Conservation (phyloP, 2,797 vertebrate species). For the Catamblyrhynchus diadema region DNA sequence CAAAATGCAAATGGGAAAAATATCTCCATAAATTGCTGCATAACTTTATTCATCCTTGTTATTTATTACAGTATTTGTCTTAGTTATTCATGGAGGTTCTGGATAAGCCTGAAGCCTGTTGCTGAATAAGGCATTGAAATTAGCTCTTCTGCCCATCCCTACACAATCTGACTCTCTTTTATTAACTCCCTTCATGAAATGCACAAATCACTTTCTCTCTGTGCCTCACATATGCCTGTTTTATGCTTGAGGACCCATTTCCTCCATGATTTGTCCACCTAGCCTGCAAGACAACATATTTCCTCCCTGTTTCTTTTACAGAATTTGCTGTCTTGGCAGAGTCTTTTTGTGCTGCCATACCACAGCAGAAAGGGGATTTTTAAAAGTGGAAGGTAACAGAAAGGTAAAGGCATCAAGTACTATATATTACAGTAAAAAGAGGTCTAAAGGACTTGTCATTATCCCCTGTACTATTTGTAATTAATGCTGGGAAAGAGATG, state of each 20-base stretch:
- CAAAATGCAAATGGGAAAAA: slow-evolving; percentile 16
- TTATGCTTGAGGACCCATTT: background rate
- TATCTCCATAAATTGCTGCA: background rate
- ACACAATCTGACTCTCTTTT: background rate
- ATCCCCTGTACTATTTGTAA: background rate
- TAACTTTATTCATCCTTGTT: background rate
- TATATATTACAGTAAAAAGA: background rate
- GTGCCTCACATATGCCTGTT: background rate
- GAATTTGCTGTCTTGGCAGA: background rate
- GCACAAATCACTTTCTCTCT: background rate
- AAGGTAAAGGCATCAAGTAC: background rate
- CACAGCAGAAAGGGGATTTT: background rate
- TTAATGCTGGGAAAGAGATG: background rate
- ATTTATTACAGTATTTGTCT: slow-evolving; percentile 15
- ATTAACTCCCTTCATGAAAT: background rate
- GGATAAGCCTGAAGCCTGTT: background rate
- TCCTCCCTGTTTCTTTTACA: background rate
- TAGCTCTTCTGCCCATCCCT: background rate
- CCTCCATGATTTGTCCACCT: background rate
- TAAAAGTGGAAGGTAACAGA: background rate
- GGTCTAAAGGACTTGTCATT: background rate
- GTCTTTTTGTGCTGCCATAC: background rate
- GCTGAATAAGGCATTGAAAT: background rate
- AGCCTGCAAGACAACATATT: background rate
- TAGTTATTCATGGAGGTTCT: background rate